Evolutionary conservation across 2,797 vertebrate genomes (phyloP).

Genomic region (Paratrypauchen microcephalus): DNA sequence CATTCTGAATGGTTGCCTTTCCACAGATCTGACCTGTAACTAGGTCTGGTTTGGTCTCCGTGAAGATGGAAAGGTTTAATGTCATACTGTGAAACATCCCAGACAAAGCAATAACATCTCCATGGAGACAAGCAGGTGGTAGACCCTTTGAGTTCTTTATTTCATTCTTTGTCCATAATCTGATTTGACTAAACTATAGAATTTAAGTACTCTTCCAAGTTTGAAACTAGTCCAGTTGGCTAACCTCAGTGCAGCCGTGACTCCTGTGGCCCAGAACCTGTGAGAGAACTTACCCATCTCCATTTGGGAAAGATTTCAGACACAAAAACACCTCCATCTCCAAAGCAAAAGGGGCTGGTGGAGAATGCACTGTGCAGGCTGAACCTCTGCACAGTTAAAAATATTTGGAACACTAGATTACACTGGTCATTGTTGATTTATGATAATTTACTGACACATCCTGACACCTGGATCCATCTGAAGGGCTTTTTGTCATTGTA

Average conservation of each 20-base stretch:
- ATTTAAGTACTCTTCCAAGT: not conserved
- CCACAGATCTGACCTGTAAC: too few relatives aligned
- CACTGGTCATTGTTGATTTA: not conserved
- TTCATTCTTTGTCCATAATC: not conserved
- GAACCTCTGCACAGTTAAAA: constrained; percentile 12
- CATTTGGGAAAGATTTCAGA: constrained; percentile 37
- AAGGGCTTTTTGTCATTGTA: not conserved
- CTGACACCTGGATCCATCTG: not conserved
- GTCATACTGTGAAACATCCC: too few relatives aligned
- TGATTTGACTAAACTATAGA: not conserved
- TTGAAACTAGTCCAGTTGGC: constrained; percentile 47
- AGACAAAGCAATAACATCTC: too few relatives aligned
- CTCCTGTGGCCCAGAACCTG: constrained; percentile 51
- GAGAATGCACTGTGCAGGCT: constrained; percentile 51
- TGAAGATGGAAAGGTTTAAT: too few relatives aligned
- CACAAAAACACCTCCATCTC: constrained; percentile 16
- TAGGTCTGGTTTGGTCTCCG: too few relatives aligned
- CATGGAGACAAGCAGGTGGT: too few relatives aligned
- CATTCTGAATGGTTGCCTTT: too few relatives aligned
- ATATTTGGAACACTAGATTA: not conserved
- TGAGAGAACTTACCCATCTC: constrained; percentile 52
- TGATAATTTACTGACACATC: not conserved
- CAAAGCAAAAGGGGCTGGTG: constrained; percentile 27
- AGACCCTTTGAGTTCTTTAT: too few relatives aligned
- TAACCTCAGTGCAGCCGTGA: not conserved